Percentiles rank a stretch among this genome's conserved stretches.
Conservation (phyloP, 92 coral and sea anemone genomes). For the Porites evermanni region DNA sequence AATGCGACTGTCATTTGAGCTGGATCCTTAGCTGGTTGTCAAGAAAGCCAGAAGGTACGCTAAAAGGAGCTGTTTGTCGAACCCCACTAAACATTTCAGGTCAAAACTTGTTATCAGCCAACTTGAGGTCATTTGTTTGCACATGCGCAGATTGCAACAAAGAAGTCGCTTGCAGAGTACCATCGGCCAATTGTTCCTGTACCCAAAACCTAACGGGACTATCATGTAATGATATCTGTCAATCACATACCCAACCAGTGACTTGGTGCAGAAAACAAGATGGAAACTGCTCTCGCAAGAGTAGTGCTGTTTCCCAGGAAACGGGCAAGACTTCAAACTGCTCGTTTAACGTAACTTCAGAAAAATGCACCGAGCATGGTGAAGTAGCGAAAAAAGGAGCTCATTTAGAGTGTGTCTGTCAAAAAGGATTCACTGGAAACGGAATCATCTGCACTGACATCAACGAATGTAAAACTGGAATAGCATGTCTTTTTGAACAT, state of each 20-base stretch:
- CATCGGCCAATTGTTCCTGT: constrained; percentile 57
- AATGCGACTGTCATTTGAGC: constrained; percentile 70
- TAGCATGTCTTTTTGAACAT: constrained; percentile 1
- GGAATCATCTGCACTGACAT: constrained; percentile 74
- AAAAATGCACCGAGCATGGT: constrained; percentile 65
- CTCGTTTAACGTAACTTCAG: constrained; percentile 66
- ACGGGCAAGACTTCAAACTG: constrained; percentile 41
- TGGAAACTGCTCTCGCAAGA: constrained; percentile 43
- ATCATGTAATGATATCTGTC: constrained; percentile 66
- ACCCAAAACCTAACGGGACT: constrained; percentile 34
- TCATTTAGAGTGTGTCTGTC: constrained; percentile 65
- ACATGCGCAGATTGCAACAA: constrained; percentile 56
- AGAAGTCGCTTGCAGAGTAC: constrained; percentile 40
- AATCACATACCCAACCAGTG: constrained; percentile 1
- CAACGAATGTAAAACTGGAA: constrained; percentile 57
- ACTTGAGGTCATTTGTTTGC: constrained; percentile 61
- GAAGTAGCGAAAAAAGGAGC: constrained; percentile 45
- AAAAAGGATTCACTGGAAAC: constrained; percentile 69
- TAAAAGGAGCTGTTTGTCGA: constrained; percentile 47
- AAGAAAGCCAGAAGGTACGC: constrained; percentile 5
- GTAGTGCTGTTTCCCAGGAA: neutral
- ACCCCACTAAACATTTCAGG: constrained; percentile 45
- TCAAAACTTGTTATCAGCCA: constrained; percentile 22
- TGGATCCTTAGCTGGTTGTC: constrained; percentile 68
- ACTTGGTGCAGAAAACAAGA: constrained; percentile 2